A percentile compares a stretch with the other conserved stretches of the same genome.
phyloP scores from a whole-genome alignment of 2,113 vertebrate species.

The Gopherus flavomarginatus region DNA sequence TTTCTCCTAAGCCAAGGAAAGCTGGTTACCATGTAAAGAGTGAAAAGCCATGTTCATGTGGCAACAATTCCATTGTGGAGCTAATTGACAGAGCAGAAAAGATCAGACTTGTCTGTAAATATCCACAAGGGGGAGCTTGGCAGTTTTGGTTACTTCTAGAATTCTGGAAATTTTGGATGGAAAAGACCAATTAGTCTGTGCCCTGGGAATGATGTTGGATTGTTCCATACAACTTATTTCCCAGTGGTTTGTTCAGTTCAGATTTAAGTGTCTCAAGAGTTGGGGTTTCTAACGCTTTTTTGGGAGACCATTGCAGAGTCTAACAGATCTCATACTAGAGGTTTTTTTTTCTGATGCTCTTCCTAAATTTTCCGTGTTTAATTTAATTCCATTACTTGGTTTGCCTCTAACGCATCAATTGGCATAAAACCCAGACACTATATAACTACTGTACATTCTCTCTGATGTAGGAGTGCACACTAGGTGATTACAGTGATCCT shows the following conservation, averaged over 20 bases:
- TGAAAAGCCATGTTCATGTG: background rate
- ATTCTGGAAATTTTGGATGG: background rate
- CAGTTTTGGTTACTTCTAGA: background rate
- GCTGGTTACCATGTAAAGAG: background rate
- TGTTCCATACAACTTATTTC: background rate
- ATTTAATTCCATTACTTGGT: background rate
- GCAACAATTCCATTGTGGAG: background rate
- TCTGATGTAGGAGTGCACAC: background rate
- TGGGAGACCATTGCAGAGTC: background rate
- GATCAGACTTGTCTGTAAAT: too few relatives aligned
- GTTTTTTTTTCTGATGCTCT: fast-evolving
- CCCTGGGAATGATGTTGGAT: background rate
- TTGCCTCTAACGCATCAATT: background rate
- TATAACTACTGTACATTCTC: background rate
- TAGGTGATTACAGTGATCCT: background rate
- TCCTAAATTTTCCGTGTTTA: background rate
- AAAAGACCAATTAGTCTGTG: background rate
- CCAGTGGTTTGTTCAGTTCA: background rate
- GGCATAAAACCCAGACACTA: background rate
- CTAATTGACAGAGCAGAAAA: background rate
- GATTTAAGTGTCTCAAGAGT: background rate
- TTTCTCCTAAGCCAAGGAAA: background rate
- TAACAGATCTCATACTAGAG: background rate
- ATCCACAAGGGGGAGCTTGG: background rate
- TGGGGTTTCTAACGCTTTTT: background rate